Evolutionary conservation across 2,113 vertebrate species (phyloP).

Genomic region (Australoheros scitulus): DNA sequence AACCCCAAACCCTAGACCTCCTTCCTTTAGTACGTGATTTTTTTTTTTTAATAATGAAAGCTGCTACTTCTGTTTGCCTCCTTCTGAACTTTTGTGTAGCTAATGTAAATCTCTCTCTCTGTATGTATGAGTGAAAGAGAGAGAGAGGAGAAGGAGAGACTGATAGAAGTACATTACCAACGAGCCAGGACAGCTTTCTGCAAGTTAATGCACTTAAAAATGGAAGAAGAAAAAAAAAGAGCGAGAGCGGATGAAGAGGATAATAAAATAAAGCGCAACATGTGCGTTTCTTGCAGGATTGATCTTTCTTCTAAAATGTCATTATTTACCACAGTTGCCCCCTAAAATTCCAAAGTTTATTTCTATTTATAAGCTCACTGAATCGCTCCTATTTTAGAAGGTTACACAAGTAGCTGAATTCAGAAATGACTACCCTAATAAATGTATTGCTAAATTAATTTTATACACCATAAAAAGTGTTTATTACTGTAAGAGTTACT

Average conservation of each 20-base stretch:
- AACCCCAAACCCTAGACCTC: slow-evolving; percentile 20
- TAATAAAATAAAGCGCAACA: not conserved
- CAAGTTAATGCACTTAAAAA: slow-evolving; percentile 6
- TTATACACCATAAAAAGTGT: not conserved
- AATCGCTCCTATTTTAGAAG: not conserved
- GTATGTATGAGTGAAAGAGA: not conserved
- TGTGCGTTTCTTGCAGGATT: not conserved
- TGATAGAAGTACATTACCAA: slow-evolving; percentile 60
- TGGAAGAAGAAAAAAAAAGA: not conserved
- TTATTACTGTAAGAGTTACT: not conserved
- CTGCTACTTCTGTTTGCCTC: slow-evolving; percentile 12
- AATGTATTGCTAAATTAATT: not conserved
- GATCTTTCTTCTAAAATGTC: not conserved
- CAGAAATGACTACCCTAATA: not conserved
- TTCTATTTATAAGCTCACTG: not conserved
- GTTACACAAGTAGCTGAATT: not conserved
- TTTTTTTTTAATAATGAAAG: slow-evolving; percentile 23
- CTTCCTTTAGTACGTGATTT: not conserved
- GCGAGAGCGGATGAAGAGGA: not conserved
- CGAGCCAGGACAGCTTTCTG: slow-evolving; percentile 29
- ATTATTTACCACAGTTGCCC: not conserved
- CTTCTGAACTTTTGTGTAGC: slow-evolving; percentile 3
- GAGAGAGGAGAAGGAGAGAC: not conserved
- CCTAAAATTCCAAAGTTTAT: not conserved
- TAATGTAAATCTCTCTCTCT: not conserved